Evolutionary conservation across 2,797 vertebrate species (phyloP), one percentile per base, ranked within the genome.

Genomic region (Eutrigla gurnardus): DNA sequence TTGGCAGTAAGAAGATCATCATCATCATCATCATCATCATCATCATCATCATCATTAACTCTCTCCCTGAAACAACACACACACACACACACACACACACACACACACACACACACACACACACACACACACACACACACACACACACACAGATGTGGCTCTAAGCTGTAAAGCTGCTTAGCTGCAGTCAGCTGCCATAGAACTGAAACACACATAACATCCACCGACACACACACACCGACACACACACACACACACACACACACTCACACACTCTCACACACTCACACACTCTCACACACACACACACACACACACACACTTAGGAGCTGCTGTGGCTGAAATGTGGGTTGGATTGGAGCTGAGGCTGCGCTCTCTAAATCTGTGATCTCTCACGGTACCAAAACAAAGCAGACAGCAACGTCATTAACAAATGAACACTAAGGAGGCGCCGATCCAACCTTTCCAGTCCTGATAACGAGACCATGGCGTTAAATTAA

Each of bases 101-200:
- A 39, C 49, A 40, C 70, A 71, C 68, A 50, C 47, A 25, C 47
- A 50, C 47, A 50, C 47, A 49, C 58, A 60, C 58, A 43, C 58
- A 43, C 58, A 70, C 50, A 49, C 68, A 75, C 70, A 62, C 70
- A 68, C 37, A 75, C 65, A 74, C 71, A 65, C 64, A 71, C 42
- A 76, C 61, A 74, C 53, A 79, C 58, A 77, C 68, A 70, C 43
- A 78, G 10, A 73, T 12, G 5, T 5, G 18, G 40, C 68, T 69
- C 62, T 91, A 90, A 91, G 83, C 91, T 75, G 62, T 73, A 90
- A 92, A 93, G 89, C 88, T 83, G 90, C 92, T 94, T 93, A 92
- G 61, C 72, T 71, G 42, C 72, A 65, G 70, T 64, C 73, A 42
- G 75, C 78, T 81, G 78, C 43, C 39, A 58, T 33, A 80, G 55